Evolutionary conservation across 2,797 vertebrate species (phyloP), one percentile per base, ranked within the genome.

Genomic region (Platyrinchus mystaceus): DNA sequence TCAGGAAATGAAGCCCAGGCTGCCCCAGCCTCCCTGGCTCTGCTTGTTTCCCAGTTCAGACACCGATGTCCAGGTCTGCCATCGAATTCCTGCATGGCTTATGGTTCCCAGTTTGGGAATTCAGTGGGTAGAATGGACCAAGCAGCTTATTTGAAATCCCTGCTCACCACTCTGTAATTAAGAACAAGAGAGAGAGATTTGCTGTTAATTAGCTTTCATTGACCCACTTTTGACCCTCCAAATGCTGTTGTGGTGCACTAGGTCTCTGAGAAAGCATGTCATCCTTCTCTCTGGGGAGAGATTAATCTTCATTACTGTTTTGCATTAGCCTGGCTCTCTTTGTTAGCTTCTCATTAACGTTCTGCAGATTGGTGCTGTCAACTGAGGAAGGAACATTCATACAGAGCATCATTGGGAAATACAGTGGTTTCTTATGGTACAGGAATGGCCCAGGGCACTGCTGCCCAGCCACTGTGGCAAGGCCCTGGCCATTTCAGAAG

Each of bases 191-290:
- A 85, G 68, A 85, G 66, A 93, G 4, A 79, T 84, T 96, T 93
- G 70, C 76, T 91, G 60, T 95, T 97, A 94, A 96, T 96, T 94
- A 93, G 79, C 76, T 91, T 70, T 90, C 80, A 70, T 50, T 95
- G 91, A 93, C 93, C 67, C 50, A 86, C 63, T 96, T 94, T 47
- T 96, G 95, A 94, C 94, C 91, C 87, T 91, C 76, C 75, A 60
- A 86, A 91, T 43, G 67, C 47, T 3, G 1, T 86, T 93, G 85
- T 1, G 8, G 83, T 84, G 59, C 24, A 28, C 59, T 34, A 49
- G 80, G 85, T 90, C 89, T 94, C 80, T 67, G 37, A 76, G 64
- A 94, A 90, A 64, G 19, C 69, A 47, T 73, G 91, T 84, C 67
- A n/a, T 59, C 50, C 49, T 91, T 83, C 8, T 59, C 95, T 94